Conservation (phyloP, 2,888 invertebrate genomes). For the Tanypteryx hageni region DNA sequence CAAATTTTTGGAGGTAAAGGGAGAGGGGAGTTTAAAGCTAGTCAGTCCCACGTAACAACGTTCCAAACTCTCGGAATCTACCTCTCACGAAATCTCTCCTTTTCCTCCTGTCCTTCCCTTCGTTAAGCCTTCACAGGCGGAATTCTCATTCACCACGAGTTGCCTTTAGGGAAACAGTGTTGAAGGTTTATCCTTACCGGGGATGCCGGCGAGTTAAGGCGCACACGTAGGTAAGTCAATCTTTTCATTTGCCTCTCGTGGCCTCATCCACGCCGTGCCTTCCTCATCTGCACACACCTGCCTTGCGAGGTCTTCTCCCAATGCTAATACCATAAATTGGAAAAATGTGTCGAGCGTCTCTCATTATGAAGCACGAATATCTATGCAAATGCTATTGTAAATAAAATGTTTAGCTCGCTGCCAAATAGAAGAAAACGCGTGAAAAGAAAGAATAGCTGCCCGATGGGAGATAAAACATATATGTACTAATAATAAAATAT, state of each 20-base stretch:
- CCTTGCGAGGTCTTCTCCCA: not conserved
- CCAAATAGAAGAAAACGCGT: too few species aligned
- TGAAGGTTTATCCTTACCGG: not conserved
- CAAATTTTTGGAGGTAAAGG: not conserved
- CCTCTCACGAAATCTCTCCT: not conserved
- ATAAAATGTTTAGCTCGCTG: too few species aligned
- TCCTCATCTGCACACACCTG: too few species aligned
- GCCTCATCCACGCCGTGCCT: too few species aligned
- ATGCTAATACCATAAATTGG: not conserved
- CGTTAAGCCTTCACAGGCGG: constrained; percentile 15
- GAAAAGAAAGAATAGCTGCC: too few species aligned
- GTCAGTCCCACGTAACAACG: not conserved
- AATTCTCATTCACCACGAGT: constrained; percentile 2
- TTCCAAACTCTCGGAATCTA: too few species aligned
- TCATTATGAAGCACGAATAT: too few species aligned
- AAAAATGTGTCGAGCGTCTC: not conserved
- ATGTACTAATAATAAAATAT: too few species aligned
- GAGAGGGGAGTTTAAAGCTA: not conserved
- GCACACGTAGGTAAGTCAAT: not conserved
- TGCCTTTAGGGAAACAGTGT: not conserved
- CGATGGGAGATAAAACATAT: too few species aligned
- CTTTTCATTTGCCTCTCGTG: not conserved
- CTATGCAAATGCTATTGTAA: too few species aligned
- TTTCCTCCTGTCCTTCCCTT: not conserved
- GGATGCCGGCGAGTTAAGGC: not conserved